These are phyloP conservation scores for Cantharis lateralis DNA, from an alignment of 2,888 invertebrate genomes.

Conservation along the genomic window DNA sequence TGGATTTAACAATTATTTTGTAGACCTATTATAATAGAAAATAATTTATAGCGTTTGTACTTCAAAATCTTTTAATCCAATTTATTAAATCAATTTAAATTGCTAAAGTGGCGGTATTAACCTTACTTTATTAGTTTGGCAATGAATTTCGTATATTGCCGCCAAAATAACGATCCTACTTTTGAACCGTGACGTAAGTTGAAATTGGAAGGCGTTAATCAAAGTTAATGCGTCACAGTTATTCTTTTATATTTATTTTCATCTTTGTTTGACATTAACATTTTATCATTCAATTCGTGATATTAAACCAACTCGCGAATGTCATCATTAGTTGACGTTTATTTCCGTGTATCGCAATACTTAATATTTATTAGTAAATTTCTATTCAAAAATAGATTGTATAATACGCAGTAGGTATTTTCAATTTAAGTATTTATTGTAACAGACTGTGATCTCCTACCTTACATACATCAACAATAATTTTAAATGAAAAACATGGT, in stretches of 20 bases:
- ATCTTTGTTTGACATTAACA: neutral
- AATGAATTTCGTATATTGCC: neutral
- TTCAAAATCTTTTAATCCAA: too few relatives aligned
- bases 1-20: too few relatives aligned
- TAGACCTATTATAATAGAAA: too few relatives aligned
- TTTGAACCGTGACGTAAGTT: neutral
- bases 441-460: neutral
- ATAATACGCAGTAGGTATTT: neutral
- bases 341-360: neutral
- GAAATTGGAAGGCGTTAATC: neutral
- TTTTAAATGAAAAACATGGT: conserved; percentile 38
- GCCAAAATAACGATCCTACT: neutral
- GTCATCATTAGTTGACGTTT: neutral
- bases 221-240: neutral
- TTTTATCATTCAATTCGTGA: neutral
- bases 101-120: neutral
- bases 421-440: neutral
- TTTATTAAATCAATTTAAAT: too few relatives aligned
- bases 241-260: neutral
- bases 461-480: neutral
- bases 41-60: too few relatives aligned
- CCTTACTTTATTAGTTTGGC: neutral
- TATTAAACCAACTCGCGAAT: neutral
- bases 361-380: neutral
- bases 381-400: neutral